A percentile compares a stretch with the other conserved stretches of the same genome.
Evolutionary conservation across 2,113 vertebrate species (phyloP).

Genomic region (Sitta europaea): DNA sequence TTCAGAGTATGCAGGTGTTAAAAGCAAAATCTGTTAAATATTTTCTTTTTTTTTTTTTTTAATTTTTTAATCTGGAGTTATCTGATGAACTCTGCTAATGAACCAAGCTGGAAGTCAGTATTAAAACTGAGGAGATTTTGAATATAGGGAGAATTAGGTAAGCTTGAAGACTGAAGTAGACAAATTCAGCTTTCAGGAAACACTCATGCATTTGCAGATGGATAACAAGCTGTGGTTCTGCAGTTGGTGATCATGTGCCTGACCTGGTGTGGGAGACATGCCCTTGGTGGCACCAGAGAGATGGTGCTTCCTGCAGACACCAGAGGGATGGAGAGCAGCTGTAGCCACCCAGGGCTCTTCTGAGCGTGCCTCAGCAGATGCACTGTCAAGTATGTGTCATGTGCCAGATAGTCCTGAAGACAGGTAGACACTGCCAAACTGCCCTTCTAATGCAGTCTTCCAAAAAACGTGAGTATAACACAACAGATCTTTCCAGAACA

Average conservation of each 20-base stretch:
- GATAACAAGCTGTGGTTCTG: neutral
- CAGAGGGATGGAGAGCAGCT: neutral
- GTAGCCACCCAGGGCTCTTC: neutral
- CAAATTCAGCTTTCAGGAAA: neutral
- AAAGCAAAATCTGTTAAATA: neutral
- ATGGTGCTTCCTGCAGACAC: neutral
- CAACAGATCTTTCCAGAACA: neutral
- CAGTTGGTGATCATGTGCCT: neutral
- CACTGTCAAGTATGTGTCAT: fast-evolving
- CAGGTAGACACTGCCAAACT: neutral
- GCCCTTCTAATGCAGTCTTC: neutral
- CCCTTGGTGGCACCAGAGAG: neutral
- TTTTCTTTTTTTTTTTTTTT: neutral
- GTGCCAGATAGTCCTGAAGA: neutral
- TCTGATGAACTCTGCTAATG: neutral
- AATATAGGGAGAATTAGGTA: neutral
- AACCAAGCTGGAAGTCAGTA: neutral
- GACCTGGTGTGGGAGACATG: fast-evolving
- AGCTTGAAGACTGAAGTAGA: neutral
- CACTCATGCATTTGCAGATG: neutral
- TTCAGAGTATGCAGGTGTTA: neutral
- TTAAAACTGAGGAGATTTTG: neutral
- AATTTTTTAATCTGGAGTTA: neutral
- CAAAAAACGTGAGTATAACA: neutral
- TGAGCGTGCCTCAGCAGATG: neutral